Conservation (phyloP, 1,140 invertebrate genomes). For the Halictus rubicundus region DNA sequence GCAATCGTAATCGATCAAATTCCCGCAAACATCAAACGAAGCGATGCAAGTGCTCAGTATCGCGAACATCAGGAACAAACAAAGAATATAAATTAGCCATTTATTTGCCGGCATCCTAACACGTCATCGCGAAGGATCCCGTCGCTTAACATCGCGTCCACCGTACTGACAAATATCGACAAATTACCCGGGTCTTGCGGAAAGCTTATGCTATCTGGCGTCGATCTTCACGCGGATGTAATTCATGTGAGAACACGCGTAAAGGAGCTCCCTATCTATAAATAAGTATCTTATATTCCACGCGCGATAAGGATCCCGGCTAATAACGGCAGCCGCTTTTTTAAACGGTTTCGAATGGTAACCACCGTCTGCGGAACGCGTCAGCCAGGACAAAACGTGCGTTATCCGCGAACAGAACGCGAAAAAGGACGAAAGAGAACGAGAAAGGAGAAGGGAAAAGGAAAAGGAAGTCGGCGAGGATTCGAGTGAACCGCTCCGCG, state of each 20-base stretch:
- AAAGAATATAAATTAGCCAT: too few relatives aligned
- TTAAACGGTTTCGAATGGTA: constrained; percentile 38
- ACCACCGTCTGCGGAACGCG: constrained; percentile 19
- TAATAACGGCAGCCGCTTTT: constrained; percentile 26
- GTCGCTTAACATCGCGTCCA: constrained; percentile 11
- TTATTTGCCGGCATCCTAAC: not conserved
- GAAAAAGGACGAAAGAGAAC: too few relatives aligned
- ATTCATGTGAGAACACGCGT: constrained; percentile 51
- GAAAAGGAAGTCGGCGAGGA: not conserved
- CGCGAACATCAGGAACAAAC: too few relatives aligned
- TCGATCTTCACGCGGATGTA: constrained; percentile 46
- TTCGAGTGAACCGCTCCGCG: constrained; percentile 30
- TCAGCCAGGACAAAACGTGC: not conserved
- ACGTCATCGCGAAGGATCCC: not conserved
- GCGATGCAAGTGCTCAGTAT: too few relatives aligned
- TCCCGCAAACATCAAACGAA: too few relatives aligned
- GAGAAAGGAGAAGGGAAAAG: too few relatives aligned
- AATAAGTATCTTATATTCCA: constrained; percentile 44
- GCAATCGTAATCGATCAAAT: too few relatives aligned
- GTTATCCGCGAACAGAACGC: not conserved
- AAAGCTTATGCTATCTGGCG: constrained; percentile 15
- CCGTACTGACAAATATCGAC: constrained; percentile 35
- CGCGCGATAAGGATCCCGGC: constrained; percentile 24
- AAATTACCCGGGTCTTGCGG: constrained; percentile 37
- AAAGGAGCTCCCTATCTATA: constrained; percentile 23